Evolutionary conservation across 2,888 invertebrate genomes (phyloP).

Genomic region (Volucella inanis): DNA sequence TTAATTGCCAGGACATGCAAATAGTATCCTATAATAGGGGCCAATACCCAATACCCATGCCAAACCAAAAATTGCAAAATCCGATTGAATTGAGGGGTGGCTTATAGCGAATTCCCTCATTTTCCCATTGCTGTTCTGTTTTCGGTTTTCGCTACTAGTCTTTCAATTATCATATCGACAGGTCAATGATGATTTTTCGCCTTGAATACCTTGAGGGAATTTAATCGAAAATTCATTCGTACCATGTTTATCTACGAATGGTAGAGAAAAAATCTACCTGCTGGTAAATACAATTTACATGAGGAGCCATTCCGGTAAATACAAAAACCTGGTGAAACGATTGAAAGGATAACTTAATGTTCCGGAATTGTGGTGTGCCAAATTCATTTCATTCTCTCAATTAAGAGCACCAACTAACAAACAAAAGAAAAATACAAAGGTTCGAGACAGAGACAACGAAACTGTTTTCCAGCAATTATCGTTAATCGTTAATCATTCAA

Average conservation of each 20-base stretch:
- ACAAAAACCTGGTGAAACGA: conserved; percentile 33
- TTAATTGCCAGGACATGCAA: conserved; percentile 62
- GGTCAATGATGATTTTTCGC: conserved; percentile 57
- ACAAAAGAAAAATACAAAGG: conserved; percentile 16
- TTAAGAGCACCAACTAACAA: conserved; percentile 17
- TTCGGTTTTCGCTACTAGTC: conserved; percentile 23
- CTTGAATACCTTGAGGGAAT: conserved; percentile 24
- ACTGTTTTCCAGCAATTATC: conserved; percentile 52
- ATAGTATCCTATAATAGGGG: conserved; percentile 45
- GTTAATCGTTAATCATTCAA: conserved; percentile 13
- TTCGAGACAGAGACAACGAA: conserved; percentile 17
- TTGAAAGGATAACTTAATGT: conserved; percentile 26
- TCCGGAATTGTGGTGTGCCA: conserved; percentile 48
- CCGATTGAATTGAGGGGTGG: conserved; percentile 8
- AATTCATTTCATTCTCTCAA: conserved; percentile 61
- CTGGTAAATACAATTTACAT: conserved; percentile 38
- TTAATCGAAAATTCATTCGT: conserved; percentile 59
- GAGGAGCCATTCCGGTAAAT: conserved; percentile 28
- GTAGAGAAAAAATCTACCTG: conserved; percentile 48
- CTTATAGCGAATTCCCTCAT: too few species aligned
- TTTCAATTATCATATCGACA: conserved; percentile 64
- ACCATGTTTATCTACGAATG: conserved; percentile 60
- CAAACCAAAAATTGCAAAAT: conserved; percentile 23
- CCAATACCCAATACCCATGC: not conserved
- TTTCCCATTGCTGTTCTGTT: too few species aligned